These are phyloP conservation scores for Menidia beryllina DNA, from an alignment of 2,113 vertebrate species.

Conservation along the genomic window DNA sequence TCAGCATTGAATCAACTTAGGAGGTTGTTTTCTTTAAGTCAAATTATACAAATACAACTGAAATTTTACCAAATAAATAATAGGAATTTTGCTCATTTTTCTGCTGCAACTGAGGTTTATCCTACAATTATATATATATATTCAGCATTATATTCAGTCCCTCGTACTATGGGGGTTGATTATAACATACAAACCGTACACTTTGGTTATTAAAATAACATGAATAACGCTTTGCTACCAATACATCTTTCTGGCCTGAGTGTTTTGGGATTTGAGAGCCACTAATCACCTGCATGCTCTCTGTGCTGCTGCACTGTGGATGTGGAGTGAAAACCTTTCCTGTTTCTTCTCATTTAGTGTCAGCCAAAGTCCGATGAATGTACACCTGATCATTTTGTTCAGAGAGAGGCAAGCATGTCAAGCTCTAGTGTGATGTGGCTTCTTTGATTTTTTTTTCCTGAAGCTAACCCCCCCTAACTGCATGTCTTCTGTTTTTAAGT, in stretches of 20 bases:
- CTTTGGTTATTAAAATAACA: too few species aligned
- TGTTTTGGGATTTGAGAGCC: conserved; percentile 1
- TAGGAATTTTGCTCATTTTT: too few species aligned
- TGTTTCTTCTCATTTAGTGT: conserved; percentile 73
- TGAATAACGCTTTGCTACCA: conserved; percentile 9
- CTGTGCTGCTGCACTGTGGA: conserved; percentile 6
- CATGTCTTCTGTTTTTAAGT: conserved; percentile 65
- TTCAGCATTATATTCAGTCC: too few species aligned
- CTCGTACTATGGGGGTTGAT: too few species aligned
- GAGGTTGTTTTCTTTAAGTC: too few species aligned
- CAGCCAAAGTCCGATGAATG: conserved; percentile 73
- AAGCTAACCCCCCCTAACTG: conserved; percentile 67
- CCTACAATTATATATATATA: too few species aligned
- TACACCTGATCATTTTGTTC: conserved; percentile 80
- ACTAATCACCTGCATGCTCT: conserved; percentile 63
- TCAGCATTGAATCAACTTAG: too few species aligned
- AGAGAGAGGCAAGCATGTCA: conserved; percentile 76
- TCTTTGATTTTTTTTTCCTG: conserved; percentile 40
- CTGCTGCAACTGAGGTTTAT: too few species aligned
- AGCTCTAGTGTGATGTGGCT: conserved; percentile 59
- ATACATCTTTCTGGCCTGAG: conserved; percentile 21
- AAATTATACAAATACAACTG: too few species aligned
- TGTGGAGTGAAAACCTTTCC: conserved; percentile 39
- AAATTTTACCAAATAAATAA: too few species aligned
- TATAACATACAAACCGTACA: too few species aligned